phyloP scores from a whole-genome alignment of 2,797 vertebrate species.

The Remorina albescens region DNA sequence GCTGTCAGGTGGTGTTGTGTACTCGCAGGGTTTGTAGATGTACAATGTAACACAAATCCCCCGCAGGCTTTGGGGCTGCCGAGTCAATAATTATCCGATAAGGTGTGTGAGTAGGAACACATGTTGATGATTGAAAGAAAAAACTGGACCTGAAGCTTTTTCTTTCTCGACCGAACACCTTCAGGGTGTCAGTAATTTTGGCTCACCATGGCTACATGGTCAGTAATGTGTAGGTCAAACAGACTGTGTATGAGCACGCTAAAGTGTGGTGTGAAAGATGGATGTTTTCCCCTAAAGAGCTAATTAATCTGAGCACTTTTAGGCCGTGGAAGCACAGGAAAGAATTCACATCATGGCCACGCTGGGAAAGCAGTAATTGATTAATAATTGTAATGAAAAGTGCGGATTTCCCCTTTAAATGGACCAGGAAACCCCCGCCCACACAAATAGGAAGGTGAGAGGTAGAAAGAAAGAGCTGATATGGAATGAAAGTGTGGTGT shows the following conservation, averaged over 20 bases:
- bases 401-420: conserved; percentile 12
- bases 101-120: conserved; percentile 38
- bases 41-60: conserved; percentile 22
- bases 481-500: conserved; percentile 40
- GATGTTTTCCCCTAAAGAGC: conserved; percentile 29
- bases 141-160: conserved; percentile 26
- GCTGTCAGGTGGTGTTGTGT: conserved; percentile 25
- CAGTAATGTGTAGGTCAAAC: conserved; percentile 42
- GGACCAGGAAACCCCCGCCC: neutral
- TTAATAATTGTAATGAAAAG: conserved; percentile 9
- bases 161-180: conserved; percentile 25
- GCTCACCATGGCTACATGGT: conserved; percentile 66
- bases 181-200: conserved; percentile 36
- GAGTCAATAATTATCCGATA: conserved; percentile 59
- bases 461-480: conserved; percentile 32
- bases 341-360: neutral
- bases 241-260: neutral
- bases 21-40: neutral
- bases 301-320: neutral
- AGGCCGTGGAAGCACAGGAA: neutral
- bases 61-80: conserved; percentile 40
- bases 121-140: conserved; percentile 36
- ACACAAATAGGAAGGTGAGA: conserved; percentile 4
- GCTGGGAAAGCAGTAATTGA: neutral
- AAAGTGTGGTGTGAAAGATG: neutral